phyloP scores from a whole-genome alignment of 2,888 invertebrate species.

The Peribatodes rhomboidaria region DNA sequence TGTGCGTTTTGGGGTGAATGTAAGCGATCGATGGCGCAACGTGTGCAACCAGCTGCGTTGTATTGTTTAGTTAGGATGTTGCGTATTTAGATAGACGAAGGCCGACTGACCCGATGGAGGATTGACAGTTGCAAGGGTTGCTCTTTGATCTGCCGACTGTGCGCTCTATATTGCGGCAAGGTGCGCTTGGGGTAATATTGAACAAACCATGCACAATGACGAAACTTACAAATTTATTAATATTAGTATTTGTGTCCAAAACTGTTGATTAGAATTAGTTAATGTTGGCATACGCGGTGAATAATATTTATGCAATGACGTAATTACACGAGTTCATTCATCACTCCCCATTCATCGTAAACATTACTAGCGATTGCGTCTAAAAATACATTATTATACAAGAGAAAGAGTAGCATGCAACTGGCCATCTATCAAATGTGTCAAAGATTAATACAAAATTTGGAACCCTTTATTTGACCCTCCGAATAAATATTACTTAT shows the following conservation, averaged over 20 bases:
- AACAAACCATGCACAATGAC: background rate
- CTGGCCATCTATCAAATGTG: conserved; percentile 56
- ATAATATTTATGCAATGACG: conserved; percentile 12
- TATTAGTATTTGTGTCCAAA: background rate
- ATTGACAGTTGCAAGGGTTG: conserved; percentile 67
- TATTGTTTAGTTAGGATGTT: conserved; percentile 81
- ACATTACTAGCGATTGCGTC: conserved; percentile 47
- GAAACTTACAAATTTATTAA: background rate
- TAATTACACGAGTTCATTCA: conserved; percentile 44
- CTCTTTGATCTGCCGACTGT: conserved; percentile 67
- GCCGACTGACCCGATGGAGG: conserved; percentile 59
- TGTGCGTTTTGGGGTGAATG: conserved; percentile 66
- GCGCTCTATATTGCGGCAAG: conserved; percentile 50
- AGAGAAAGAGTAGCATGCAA: conserved; percentile 46
- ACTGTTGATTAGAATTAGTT: background rate
- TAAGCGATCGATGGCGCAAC: conserved; percentile 73
- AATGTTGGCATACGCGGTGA: background rate
- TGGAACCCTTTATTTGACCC: conserved; percentile 64
- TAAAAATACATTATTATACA: conserved; percentile 46
- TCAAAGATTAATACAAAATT: conserved; percentile 61
- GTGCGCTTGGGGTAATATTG: conserved; percentile 34
- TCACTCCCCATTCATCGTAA: conserved; percentile 41
- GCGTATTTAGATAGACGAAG: conserved; percentile 62
- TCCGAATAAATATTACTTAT: conserved; percentile 57
- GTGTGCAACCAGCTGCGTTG: conserved; percentile 77